These are phyloP conservation scores for Drosophila ustulata DNA, from an alignment of 2,888 invertebrate species.

Conservation along the genomic window DNA sequence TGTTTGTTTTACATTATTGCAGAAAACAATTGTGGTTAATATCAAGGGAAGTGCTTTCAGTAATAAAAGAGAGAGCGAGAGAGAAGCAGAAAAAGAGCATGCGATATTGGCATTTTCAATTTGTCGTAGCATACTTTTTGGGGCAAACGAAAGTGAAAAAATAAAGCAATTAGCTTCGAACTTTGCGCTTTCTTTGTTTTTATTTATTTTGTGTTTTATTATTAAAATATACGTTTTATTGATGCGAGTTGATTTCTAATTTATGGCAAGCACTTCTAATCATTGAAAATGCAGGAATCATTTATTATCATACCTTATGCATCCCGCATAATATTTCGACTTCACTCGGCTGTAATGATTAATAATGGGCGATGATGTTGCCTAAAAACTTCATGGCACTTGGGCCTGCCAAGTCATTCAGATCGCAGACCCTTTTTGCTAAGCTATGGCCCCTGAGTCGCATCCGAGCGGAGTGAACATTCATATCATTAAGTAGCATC, in stretches of 20 bases:
- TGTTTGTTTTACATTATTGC: too few relatives aligned
- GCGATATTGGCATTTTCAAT: too few relatives aligned
- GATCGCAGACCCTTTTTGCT: conserved; percentile 51
- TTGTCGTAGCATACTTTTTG: conserved; percentile 73
- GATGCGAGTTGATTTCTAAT: background rate
- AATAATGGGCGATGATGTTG: conserved; percentile 27
- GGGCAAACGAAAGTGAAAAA: conserved; percentile 34
- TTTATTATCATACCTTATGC: background rate
- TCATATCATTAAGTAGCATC: conserved; percentile 62
- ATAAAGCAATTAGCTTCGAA: too few relatives aligned
- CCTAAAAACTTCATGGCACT: conserved; percentile 59
- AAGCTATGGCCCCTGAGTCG: conserved; percentile 1
- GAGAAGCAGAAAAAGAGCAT: background rate
- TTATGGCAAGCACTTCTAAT: background rate
- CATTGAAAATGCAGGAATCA: background rate
- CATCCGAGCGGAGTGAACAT: background rate
- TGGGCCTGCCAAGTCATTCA: conserved; percentile 59
- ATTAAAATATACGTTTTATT: background rate
- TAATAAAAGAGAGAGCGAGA: background rate
- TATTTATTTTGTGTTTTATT: background rate
- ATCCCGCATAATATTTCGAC: background rate
- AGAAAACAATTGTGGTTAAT: too few relatives aligned
- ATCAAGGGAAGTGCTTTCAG: background rate
- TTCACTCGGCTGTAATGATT: conserved; percentile 22
- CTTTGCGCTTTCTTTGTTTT: background rate